These are phyloP conservation scores for Drosophila elegans DNA, from an alignment of 1,140 invertebrate genomes.

Conservation along the genomic window DNA sequence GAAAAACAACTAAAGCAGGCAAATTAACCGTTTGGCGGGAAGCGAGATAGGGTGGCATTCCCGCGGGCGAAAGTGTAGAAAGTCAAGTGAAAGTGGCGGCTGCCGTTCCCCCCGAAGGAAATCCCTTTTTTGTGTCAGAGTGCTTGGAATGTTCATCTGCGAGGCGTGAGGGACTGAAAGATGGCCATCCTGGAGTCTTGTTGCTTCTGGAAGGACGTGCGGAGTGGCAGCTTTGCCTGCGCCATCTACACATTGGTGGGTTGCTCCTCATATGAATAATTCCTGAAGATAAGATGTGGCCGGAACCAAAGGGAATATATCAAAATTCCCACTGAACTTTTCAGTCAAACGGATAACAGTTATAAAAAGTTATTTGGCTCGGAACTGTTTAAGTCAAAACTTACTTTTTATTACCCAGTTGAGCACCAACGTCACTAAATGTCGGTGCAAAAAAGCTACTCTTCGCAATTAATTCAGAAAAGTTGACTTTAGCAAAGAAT, in stretches of 20 bases:
- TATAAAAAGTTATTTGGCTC: neutral
- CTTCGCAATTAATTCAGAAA: neutral
- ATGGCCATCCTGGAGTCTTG: conserved; percentile 93
- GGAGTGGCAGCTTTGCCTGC: conserved; percentile 91
- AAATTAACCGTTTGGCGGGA: conserved; percentile 56
- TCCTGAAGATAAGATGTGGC: conserved; percentile 17
- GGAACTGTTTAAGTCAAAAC: conserved; percentile 9
- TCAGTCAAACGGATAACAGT: neutral
- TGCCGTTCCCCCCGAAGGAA: conserved; percentile 37
- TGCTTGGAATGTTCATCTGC: conserved; percentile 40
- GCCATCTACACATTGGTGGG: conserved; percentile 91
- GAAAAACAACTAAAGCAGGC: conserved; percentile 25
- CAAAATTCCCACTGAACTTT: conserved; percentile 7
- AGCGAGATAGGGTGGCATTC: conserved; percentile 43
- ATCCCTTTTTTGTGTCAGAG: neutral
- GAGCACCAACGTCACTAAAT: neutral
- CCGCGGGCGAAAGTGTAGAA: conserved; percentile 55
- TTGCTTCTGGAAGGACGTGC: conserved; percentile 92
- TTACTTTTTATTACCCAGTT: neutral
- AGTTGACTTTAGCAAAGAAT: neutral
- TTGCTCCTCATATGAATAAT: conserved; percentile 62
- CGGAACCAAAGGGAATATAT: neutral
- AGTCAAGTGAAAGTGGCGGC: conserved; percentile 75
- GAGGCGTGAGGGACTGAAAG: conserved; percentile 42
- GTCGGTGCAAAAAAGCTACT: neutral